Conservation (phyloP, 2,888 invertebrate species). For the Metallyticus violacea region DNA sequence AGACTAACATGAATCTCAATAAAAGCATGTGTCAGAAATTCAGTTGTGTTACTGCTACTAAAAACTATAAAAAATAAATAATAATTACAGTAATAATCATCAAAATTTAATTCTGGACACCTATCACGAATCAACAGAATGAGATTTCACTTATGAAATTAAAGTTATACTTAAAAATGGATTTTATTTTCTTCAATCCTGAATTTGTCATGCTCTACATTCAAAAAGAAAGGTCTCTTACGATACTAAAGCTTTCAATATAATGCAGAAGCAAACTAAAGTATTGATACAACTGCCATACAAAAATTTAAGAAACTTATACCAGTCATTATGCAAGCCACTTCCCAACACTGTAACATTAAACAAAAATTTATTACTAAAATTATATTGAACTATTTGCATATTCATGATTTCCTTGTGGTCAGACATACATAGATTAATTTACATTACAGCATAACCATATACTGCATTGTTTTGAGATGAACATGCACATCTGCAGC, state of each 20-base stretch:
- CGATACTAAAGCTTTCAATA: not conserved
- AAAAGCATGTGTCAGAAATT: too few relatives aligned
- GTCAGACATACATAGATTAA: too few relatives aligned
- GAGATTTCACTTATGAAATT: too few relatives aligned
- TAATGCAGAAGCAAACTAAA: not conserved
- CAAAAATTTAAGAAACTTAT: conserved; percentile 24
- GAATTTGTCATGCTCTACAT: not conserved
- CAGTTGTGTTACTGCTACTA: not conserved
- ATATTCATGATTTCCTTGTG: not conserved
- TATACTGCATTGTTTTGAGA: not conserved
- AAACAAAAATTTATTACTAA: not conserved
- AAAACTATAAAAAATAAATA: not conserved
- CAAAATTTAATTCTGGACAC: not conserved
- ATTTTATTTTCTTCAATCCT: not conserved
- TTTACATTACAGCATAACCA: too few relatives aligned
- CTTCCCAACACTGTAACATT: conserved; percentile 16
- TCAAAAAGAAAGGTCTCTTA: not conserved
- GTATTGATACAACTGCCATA: not conserved
- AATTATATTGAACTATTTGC: not conserved
- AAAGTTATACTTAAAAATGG: too few relatives aligned
- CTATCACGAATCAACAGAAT: too few relatives aligned
- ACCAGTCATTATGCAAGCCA: conserved; percentile 45
- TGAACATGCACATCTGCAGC: not conserved
- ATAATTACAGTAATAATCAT: not conserved
- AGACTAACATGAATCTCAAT: not conserved